Percentiles rank a stretch among this genome's conserved stretches.
These are phyloP conservation scores for Osmerus mordax DNA, from an alignment of 2,113 vertebrate genomes.

Conservation along the genomic window DNA sequence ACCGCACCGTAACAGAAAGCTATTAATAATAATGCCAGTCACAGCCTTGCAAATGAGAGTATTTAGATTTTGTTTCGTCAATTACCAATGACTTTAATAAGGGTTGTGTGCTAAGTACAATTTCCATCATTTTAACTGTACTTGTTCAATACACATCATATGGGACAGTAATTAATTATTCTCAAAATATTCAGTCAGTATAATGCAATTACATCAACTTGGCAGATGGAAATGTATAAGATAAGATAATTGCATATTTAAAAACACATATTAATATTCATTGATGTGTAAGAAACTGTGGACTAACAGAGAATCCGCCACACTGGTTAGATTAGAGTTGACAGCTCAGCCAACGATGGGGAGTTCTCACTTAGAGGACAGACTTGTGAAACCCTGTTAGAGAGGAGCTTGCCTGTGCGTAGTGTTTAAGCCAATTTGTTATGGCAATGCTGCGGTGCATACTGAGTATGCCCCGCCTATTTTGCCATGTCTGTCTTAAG, in stretches of 20 bases:
- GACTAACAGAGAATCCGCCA: conserved; percentile 27
- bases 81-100: too few species aligned
- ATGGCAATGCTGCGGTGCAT: conserved; percentile 57
- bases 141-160: too few species aligned
- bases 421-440: conserved; percentile 70
- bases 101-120: too few species aligned
- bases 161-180: too few species aligned
- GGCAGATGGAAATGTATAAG: neutral
- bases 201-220: neutral
- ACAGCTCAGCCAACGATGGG: conserved; percentile 47
- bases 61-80: too few species aligned
- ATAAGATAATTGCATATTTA: neutral
- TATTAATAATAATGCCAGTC: neutral
- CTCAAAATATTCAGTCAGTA: too few species aligned
- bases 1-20: neutral
- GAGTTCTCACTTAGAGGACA: conserved; percentile 43
- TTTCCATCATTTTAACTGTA: too few species aligned
- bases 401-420: conserved; percentile 57
- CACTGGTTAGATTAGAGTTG: conserved; percentile 53
- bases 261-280: neutral
- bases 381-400: conserved; percentile 59
- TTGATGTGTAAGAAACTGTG: conserved; percentile 2
- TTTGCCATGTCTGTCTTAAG: conserved; percentile 59
- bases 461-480: conserved; percentile 66
- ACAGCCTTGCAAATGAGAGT: neutral